Base-by-base conservation (phyloP, 2,113 vertebrate genomes). In the Silurus glanis region DNA sequence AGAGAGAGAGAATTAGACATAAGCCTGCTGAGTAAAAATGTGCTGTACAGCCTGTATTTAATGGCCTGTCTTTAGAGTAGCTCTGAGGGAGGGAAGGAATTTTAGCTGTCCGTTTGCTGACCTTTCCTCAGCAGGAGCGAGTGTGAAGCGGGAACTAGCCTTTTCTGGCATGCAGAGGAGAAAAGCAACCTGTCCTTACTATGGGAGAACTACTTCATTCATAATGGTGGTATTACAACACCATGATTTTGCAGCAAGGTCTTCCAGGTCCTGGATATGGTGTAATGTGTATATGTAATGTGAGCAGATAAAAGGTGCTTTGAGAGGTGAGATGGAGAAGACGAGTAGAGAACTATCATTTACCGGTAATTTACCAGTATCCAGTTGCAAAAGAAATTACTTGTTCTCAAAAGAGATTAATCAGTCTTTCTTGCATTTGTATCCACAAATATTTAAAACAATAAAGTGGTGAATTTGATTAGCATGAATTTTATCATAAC, bases 41-140 rank as follows among this genome's bases (percentile, higher is more conserved):
- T 67, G 53, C 47, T 82, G 45, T 64, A 62, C 56, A 69, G 49
- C 23, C 71, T 64, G 83, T 64, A 9, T 45, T 71, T 76, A 84
- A 84, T 84, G 71, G 71, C 47, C 72, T 85, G 49, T 83, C 37
- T 62, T 66, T 78, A 66, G 59, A 66, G 66, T 10, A 66, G 17
- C 58, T 64, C 45, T 12, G 45, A 62, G 7, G 74, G 62, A 47
- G 51, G 21, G 56, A 49, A 16, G 71, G 51, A 78, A 78, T 49
- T 82, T 64, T 37, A 56, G 51, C 19, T 67, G 84, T 75, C 75
- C 62, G 28, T 85, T 66, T 55, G 21, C 62, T 71, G 84, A 86
- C 64, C 85, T 81, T 80, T 80, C 37, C 53, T 7, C 28, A 71
- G 64, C 51, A 72, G 49, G 53, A 59, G 66, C 51, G 71, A 64